Percentiles rank a stretch among this genome's conserved stretches.
phyloP scores from a whole-genome alignment of 2,888 invertebrate genomes.

The Drosophila kambysellisi region DNA sequence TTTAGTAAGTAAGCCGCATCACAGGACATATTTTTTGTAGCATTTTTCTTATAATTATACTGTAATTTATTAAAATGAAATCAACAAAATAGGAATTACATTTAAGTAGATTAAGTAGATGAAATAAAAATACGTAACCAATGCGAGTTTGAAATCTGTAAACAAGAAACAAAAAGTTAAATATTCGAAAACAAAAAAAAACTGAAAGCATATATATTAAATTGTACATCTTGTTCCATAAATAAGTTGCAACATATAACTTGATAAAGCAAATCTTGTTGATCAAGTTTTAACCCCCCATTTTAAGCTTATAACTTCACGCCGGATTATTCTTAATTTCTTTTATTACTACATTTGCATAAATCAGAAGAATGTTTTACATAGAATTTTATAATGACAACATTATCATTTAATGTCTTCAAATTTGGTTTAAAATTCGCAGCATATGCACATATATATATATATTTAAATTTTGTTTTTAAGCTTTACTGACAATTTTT shows the following conservation, averaged over 20 bases:
- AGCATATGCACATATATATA: background rate
- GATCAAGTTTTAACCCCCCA: background rate
- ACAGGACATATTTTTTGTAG: conserved; percentile 72
- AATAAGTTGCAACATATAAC: background rate
- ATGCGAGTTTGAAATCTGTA: background rate
- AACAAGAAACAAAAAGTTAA: background rate
- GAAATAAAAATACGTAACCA: conserved; percentile 52
- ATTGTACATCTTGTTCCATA: background rate
- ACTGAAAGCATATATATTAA: background rate
- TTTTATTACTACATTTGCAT: conserved; percentile 61
- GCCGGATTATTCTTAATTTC: conserved; percentile 35
- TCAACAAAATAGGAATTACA: conserved; percentile 16
- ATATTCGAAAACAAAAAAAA: background rate
- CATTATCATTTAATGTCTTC: conserved; percentile 44
- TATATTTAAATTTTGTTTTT: conserved; percentile 10
- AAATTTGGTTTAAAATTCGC: conserved; percentile 50
- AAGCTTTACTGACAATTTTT: conserved; percentile 79
- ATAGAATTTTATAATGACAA: conserved; percentile 52
- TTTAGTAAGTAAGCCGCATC: conserved; percentile 59
- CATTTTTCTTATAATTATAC: conserved; percentile 47
- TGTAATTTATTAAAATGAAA: conserved; percentile 69
- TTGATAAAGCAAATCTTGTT: background rate
- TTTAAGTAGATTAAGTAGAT: conserved; percentile 62
- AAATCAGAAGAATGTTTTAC: conserved; percentile 71
- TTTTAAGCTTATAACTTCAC: background rate